Conservation (phyloP, 2,797 vertebrate species). For the Phylloscopus collybita region DNA sequence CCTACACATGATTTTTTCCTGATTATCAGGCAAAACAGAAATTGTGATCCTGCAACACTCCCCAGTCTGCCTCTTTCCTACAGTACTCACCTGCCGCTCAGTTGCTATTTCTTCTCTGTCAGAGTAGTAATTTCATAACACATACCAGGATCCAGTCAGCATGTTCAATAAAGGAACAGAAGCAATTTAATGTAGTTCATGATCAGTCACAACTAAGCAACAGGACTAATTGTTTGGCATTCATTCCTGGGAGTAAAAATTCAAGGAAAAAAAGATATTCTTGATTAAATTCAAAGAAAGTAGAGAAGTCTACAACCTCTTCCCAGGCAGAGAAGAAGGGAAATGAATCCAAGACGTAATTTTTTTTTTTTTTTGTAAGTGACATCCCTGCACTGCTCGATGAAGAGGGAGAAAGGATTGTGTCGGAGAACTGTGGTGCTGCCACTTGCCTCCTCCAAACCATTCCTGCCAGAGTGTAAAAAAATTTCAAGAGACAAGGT, state of each 20-base stretch:
- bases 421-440: not conserved
- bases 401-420: not conserved
- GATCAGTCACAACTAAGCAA: constrained; percentile 42
- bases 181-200: constrained; percentile 44
- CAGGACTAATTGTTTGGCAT: constrained; percentile 32
- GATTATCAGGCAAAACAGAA: not conserved
- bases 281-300: constrained; percentile 16
- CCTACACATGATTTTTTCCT: not conserved
- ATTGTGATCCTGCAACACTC: not conserved
- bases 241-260: not conserved
- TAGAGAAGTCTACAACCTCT: not conserved
- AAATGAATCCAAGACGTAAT: not conserved
- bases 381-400: not conserved
- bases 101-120: not conserved
- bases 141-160: not conserved
- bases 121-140: constrained; percentile 12
- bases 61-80: not conserved
- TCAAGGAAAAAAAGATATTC: not conserved
- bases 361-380: not conserved
- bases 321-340: not conserved
- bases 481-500: not conserved
- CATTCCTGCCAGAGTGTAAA: not conserved
- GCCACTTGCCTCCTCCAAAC: not conserved
- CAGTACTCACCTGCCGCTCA: not conserved
- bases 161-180: constrained; percentile 9